Evolutionary conservation across 2,888 invertebrate species (phyloP), one percentile per base, ranked within the genome.

Genomic region (Tholera decimalis): DNA sequence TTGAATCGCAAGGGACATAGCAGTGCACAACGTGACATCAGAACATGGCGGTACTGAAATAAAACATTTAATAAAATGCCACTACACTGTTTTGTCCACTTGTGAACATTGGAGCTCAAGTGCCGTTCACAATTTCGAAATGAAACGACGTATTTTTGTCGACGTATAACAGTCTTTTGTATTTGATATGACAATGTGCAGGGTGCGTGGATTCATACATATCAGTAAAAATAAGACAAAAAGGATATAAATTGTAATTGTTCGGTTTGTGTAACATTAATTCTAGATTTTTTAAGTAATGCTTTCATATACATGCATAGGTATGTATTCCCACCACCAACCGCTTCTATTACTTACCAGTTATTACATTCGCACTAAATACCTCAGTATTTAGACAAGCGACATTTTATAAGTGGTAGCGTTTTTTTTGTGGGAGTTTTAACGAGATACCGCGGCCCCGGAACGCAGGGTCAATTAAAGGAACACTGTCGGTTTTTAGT

Each of bases 51-150:
- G 35, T 35, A 43, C 37, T 55, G 59, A 51, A 71, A 69, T 84
- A 88, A 87, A 79, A 74, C 57, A 80, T 89, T 91, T 89, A 89
- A 90, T 91, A 89, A 91, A 91, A 90, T 84, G 79, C 82, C 83
- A 81, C 82, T 83, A 83, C 84, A 83, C 80, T 81, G 83, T 84
- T 87, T 85, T 84, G 54, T 82, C 85, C 73, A 64, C 69, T 68
- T 59, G 50, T 63, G 85, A 88, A 87, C 80, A 86, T 83, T 79
- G 79, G 74, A 74, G 73, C 62, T 87, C 76, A 81, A 91, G 91
- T 80, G 85, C 83, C 83, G 84, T 87, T 85, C 86, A 84, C 83
- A 82, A 84, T 84, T 81, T 82, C 75, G 76, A 80, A 80, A 80
- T 85, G 79, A 82, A 84, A 69, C 51, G 50, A 54, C 22, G 51